phyloP scores from a whole-genome alignment of 2,113 vertebrate species.

The Pycnonotus jocosus region DNA sequence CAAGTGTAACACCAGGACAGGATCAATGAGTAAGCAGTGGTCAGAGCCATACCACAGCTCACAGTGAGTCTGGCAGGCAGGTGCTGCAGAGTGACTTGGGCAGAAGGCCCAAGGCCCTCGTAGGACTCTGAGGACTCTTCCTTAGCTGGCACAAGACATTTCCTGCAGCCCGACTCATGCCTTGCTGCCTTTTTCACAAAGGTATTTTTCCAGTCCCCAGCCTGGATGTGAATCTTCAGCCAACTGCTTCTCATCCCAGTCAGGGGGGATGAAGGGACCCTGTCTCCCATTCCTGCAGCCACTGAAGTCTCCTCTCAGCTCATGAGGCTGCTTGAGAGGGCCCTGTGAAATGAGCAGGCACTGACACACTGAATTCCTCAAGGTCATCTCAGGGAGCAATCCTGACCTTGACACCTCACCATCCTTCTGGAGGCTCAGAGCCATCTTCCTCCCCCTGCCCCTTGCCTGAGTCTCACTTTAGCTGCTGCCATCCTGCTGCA shows the following conservation, averaged over 20 bases:
- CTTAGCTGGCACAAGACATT: neutral
- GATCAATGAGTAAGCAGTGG: neutral
- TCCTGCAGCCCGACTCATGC: neutral
- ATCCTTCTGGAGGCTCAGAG: neutral
- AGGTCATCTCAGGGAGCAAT: neutral
- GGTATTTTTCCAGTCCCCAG: neutral
- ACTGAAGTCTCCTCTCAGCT: neutral
- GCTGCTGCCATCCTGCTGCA: neutral
- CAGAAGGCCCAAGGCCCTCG: neutral
- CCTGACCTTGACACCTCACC: neutral
- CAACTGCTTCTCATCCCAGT: neutral
- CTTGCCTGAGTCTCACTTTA: neutral
- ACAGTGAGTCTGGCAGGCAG: neutral
- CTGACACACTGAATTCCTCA: neutral
- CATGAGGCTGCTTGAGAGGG: neutral
- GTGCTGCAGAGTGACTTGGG: neutral
- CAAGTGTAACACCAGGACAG: neutral
- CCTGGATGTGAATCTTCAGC: neutral
- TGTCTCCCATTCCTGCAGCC: rapidly evolving
- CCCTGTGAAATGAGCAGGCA: neutral
- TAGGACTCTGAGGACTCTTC: neutral
- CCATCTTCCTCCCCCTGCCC: too few species aligned
- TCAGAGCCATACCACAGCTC: neutral
- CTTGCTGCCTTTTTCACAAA: neutral
- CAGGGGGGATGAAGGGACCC: neutral